Conservation (phyloP, 30 jellyfish, hydroid and myxozoan genomes). For the Cassiopea xamachana region DNA sequence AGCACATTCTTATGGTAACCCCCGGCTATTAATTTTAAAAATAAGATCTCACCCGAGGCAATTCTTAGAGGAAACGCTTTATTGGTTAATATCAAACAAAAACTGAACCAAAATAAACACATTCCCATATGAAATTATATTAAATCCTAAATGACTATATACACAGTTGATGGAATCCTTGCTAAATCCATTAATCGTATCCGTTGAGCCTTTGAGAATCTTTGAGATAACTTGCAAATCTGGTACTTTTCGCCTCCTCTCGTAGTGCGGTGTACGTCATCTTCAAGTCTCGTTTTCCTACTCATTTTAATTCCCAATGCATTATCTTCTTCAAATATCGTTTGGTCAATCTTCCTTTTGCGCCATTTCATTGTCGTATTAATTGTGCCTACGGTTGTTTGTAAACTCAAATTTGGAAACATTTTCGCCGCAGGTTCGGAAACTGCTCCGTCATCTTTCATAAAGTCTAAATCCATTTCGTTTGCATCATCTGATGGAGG, state of each 20-base stretch:
- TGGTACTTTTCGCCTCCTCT: neutral
- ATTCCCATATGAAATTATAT: neutral
- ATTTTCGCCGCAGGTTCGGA: neutral
- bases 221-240: neutral
- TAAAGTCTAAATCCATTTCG: neutral
- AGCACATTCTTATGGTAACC: no score
- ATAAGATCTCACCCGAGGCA: no score
- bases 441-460: neutral
- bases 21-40: no score
- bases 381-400: neutral
- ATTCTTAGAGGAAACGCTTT: no score
- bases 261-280: neutral
- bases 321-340: neutral
- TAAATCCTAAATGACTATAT: neutral
- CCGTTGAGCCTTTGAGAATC: neutral
- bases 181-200: slow-evolving; percentile 34
- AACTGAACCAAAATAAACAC: neutral
- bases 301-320: neutral
- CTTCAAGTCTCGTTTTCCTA: neutral
- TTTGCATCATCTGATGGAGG: neutral
- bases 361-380: neutral
- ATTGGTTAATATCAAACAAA: neutral
- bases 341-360: neutral
- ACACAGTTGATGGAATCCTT: slow-evolving; percentile 19
- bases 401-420: neutral